Evolutionary conservation across 2,888 invertebrate genomes (phyloP), one percentile per base, ranked within the genome.

Genomic region (Meteorus cinctellus): DNA sequence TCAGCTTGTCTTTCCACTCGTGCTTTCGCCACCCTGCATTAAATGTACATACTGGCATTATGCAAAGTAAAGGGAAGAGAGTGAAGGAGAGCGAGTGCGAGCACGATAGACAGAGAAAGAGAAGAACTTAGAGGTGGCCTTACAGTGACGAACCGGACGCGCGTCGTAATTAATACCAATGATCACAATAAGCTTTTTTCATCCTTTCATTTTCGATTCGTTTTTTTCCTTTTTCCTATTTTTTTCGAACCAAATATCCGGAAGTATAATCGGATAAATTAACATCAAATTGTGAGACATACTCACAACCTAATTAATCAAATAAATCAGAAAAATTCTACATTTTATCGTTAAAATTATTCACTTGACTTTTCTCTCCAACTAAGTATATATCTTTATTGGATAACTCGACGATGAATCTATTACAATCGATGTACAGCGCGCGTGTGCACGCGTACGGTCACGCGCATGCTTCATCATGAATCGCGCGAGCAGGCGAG

Each of bases 401-500:
- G 72, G 12, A 45, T 19, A 55, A 55, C 14, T 16, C 8, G 6
- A 4, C 62, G 62, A 62, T 62, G 62, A 29, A 62, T 62, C 62
- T 62, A 62, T 62, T 62, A 62, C 14, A 62, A 62, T 62, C 29
- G 29, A 29, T 12, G 31, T 62, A 24, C 48, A 60, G 69, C 66
- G 16, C 66, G 66, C 74, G 41, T 12, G 75, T 70, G 59, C 74
- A 65, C 68, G 73, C 71, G 65, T 55, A 68, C 34, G 34, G 70
- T 62, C 62, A 62, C 62, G 62, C 62, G 62, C 62, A 62, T 27
- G 10, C 16, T 62, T 31, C 55, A 41, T 55, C 68, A 36, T 36
- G 41, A 55, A 55, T 48, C 51, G 67, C 55, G 55, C 68, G 59
- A 48, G 65, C 36, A 66, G 14, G 72, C 34, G 65, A 68, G 67